Evolutionary conservation across 1,140 invertebrate species (phyloP).

Genomic region (Zaprionus davidi): DNA sequence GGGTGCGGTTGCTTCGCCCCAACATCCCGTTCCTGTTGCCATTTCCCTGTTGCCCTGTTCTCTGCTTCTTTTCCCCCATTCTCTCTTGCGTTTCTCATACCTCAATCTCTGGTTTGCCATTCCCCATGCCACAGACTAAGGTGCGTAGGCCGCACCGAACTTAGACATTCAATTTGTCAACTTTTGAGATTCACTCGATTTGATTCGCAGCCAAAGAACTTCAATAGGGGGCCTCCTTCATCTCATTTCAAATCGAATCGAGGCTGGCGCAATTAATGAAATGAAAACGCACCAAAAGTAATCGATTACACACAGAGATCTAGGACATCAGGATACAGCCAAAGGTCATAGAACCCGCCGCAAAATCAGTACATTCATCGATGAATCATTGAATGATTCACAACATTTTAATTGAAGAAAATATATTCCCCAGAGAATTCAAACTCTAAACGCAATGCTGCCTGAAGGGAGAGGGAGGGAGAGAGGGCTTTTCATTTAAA

Average conservation of each 20-base stretch:
- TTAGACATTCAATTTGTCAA: constrained; percentile 37
- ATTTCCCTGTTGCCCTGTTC: not conserved
- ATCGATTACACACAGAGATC: constrained; percentile 1
- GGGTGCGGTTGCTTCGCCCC: constrained; percentile 28
- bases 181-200: constrained; percentile 27
- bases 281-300: constrained; percentile 5
- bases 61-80: not conserved
- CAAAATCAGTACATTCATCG: not conserved
- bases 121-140: not conserved
- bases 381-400: constrained; percentile 1
- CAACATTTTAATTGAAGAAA: not conserved
- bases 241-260: constrained; percentile 4
- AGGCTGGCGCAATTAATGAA: constrained; percentile 29
- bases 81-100: not conserved
- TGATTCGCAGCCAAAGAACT: not conserved
- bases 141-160: not conserved
- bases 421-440: not conserved
- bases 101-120: not conserved
- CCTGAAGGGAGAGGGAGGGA: not conserved
- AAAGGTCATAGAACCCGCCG: not conserved
- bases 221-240: not conserved
- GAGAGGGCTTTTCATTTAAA: not conserved
- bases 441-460: not conserved
- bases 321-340: not conserved
- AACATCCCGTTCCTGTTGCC: not conserved